Percentiles rank a stretch among this genome's conserved stretches.
Evolutionary conservation across 2,113 vertebrate genomes (phyloP).

Genomic region (Xiphorhynchus elegans): DNA sequence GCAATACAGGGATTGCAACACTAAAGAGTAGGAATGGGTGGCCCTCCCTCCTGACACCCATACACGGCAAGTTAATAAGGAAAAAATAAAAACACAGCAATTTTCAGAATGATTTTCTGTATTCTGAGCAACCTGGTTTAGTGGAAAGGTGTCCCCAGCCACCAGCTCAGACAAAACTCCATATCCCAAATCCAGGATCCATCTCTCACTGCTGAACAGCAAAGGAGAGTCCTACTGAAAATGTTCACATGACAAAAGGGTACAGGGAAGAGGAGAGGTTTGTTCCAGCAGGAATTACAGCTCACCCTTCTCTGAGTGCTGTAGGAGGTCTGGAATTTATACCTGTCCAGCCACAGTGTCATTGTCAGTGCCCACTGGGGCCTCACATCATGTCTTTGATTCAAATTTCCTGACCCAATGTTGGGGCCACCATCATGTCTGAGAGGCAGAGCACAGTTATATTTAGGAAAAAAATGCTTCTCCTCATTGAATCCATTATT

Average conservation of each 20-base stretch:
- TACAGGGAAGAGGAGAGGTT: background rate
- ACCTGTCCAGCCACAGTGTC: background rate
- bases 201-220: background rate
- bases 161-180: background rate
- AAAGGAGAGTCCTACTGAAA: background rate
- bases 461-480: background rate
- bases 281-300: background rate
- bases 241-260: background rate
- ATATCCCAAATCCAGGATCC: background rate
- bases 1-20: background rate
- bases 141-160: background rate
- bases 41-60: background rate
- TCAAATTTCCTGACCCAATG: background rate
- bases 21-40: background rate
- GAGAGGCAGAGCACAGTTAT: background rate
- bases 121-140: background rate
- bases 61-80: background rate
- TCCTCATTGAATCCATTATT: background rate
- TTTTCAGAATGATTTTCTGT: background rate
- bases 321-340: background rate
- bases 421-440: background rate
- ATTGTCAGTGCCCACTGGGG: background rate
- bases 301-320: background rate
- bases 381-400: background rate
- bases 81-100: fast-evolving